Base-by-base conservation (phyloP, 2,888 invertebrate genomes). In the Hemicrepidius hirtus region DNA sequence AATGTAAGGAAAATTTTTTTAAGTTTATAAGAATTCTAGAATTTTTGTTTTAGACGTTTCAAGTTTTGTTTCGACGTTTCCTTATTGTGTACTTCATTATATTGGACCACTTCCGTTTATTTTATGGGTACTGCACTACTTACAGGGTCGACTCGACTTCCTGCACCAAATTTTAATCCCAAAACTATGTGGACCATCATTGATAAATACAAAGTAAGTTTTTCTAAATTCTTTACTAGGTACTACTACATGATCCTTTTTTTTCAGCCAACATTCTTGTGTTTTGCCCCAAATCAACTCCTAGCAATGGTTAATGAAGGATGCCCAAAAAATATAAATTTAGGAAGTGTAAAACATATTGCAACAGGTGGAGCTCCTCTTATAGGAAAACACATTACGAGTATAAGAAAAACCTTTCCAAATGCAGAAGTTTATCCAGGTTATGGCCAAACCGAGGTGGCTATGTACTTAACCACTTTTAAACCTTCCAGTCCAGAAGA, bases 51-150 rank as follows among this genome's bases (percentile, higher is more conserved):
- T 13, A 67, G 67, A 28, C 13, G 9, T 12, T 57, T 16, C 18
- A 24, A 44, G n/a, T 67, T 28, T 13, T 24, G 18, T 9, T 16
- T 21, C 9, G 41, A 69, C 20, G 55, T 57, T 1, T 50, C 49
- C 5, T 44, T 79, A 0, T 55, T 63, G 24, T 83, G 79, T 64
- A 76, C 79, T 3, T 78, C 78, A 0, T 74, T 81, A 7, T 83
- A 81, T 57, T 84, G 84, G 84, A 78, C 83, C 35, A 82, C 84
- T 5, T 79, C 77, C 1, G 28, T 75, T 5, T 12, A 81, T 5
- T 20, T 78, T 1, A 49, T 80, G 5, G 63, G 77, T 12, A 62
- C 62, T 24, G 57, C 75, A 4, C 78, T 81, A 21, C n/a, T 79
- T 1, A 49, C 53, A 3, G 84, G 84, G 13, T 71, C 75, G 35